Conservation (phyloP, 2,888 invertebrate genomes). For the Lochmaea capreae region DNA sequence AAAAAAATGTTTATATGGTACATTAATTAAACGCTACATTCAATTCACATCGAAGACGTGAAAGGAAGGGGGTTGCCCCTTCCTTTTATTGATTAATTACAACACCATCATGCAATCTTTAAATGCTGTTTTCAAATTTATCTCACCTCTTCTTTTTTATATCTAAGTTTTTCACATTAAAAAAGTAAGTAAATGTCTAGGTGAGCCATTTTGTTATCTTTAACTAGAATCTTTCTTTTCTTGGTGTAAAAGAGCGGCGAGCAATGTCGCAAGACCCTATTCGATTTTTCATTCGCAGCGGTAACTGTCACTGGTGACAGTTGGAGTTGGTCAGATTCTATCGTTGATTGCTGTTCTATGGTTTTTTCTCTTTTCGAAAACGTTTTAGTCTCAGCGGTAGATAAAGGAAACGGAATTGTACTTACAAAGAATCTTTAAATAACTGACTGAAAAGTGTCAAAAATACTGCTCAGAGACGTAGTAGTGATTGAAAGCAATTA, state of each 20-base stretch:
- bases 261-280: slow-evolving; percentile 27
- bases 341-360: neutral
- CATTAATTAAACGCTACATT: too few relatives aligned
- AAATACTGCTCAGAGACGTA: too few relatives aligned
- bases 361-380: neutral
- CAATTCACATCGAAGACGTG: too few relatives aligned
- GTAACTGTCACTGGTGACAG: slow-evolving; percentile 57
- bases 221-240: neutral
- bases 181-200: neutral
- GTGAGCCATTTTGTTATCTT: neutral
- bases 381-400: slow-evolving; percentile 4
- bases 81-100: too few relatives aligned
- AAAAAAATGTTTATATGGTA: too few relatives aligned
- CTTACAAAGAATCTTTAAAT: too few relatives aligned
- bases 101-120: too few relatives aligned
- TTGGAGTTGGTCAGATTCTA: slow-evolving; percentile 1
- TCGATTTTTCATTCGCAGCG: slow-evolving; percentile 61
- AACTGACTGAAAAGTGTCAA: too few relatives aligned
- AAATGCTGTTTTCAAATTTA: too few relatives aligned
- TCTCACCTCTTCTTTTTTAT: neutral
- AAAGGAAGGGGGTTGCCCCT: too few relatives aligned
- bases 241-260: slow-evolving; percentile 2
- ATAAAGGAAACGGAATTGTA: neutral
- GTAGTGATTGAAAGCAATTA: too few relatives aligned
- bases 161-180: neutral